Evolutionary conservation across 2,113 vertebrate genomes (phyloP).

Genomic region (Phalacrocorax aristotelis): DNA sequence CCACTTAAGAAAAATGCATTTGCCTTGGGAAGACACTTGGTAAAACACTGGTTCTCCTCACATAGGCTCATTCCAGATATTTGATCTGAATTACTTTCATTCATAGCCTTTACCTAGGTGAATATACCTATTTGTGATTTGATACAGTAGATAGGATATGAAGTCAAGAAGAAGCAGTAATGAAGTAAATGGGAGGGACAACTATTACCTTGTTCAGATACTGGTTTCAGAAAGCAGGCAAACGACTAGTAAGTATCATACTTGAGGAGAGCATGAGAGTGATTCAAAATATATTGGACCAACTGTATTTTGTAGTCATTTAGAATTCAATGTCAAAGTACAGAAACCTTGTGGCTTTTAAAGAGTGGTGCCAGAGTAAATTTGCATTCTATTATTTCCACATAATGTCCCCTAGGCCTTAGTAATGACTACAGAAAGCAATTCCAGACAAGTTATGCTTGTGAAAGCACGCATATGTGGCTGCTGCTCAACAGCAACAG

Average conservation of each 20-base stretch:
- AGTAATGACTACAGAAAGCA: slow-evolving; percentile 22
- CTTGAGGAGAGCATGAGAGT: background rate
- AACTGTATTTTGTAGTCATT: background rate
- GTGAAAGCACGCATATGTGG: background rate
- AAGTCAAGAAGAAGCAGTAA: background rate
- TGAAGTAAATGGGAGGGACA: background rate
- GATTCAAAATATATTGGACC: background rate
- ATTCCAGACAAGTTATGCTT: slow-evolving; percentile 22
- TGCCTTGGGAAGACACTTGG: background rate
- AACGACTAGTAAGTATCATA: background rate
- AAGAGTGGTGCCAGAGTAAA: background rate
- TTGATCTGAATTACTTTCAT: background rate
- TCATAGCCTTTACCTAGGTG: background rate
- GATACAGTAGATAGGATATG: background rate
- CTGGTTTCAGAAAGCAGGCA: background rate
- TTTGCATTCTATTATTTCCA: slow-evolving; percentile 44
- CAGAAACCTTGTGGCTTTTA: background rate
- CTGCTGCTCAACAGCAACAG: background rate
- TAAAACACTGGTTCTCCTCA: background rate
- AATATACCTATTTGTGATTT: background rate
- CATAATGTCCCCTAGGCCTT: background rate
- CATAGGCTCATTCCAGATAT: background rate
- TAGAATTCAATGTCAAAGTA: background rate
- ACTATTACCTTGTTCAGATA: background rate
- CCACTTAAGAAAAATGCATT: background rate